Conservation (phyloP, 2,888 invertebrate species). For the Drosophila trichaetosa region DNA sequence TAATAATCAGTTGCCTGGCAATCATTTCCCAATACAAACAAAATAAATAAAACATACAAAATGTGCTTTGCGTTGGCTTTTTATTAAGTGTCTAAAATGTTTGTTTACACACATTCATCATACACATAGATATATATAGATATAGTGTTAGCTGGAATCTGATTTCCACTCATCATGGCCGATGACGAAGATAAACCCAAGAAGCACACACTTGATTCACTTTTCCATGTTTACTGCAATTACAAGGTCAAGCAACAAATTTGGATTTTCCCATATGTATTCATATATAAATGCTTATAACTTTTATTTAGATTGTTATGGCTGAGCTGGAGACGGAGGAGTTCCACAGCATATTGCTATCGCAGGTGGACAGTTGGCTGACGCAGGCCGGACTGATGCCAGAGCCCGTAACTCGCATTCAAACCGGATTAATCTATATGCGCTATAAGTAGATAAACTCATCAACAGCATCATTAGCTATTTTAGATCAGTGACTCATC, state of each 20-base stretch:
- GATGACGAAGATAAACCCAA: constrained; percentile 74
- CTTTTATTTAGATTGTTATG: constrained; percentile 32
- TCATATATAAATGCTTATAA: background rate
- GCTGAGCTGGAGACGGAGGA: constrained; percentile 67
- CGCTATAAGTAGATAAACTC: constrained; percentile 67
- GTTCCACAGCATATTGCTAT: constrained; percentile 71
- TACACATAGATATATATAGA: background rate
- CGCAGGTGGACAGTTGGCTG: constrained; percentile 76
- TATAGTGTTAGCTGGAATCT: background rate
- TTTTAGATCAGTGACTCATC: constrained; percentile 1
- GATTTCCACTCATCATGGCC: constrained; percentile 48
- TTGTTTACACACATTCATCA: background rate
- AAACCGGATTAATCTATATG: constrained; percentile 78
- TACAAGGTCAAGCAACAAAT: constrained; percentile 40
- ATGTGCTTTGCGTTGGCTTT: constrained; percentile 16
- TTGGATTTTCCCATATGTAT: background rate
- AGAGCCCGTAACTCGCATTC: constrained; percentile 59
- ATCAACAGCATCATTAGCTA: constrained; percentile 8
- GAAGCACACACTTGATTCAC: constrained; percentile 72
- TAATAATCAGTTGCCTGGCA: constrained; percentile 37
- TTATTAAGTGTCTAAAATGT: constrained; percentile 35
- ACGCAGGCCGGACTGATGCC: constrained; percentile 70
- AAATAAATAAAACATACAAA: constrained; percentile 17
- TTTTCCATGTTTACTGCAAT: constrained; percentile 72
- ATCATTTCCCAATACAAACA: constrained; percentile 66